Evolutionary conservation across 35 echinoderm and acorn worm genomes (phyloP), one percentile per base, ranked within the genome.

Genomic region (Chiridota heheva): DNA sequence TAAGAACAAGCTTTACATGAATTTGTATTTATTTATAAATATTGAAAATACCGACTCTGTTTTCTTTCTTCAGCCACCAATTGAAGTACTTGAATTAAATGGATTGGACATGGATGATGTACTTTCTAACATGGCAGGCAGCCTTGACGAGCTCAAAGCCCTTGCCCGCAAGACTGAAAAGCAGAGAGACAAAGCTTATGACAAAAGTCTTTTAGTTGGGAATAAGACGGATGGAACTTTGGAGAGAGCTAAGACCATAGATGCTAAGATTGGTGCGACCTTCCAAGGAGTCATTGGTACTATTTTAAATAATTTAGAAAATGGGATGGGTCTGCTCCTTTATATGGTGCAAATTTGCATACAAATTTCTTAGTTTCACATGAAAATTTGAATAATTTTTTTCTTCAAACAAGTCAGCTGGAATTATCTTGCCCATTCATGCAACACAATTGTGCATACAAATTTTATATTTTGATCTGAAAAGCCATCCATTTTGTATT

Each of bases 181-280:
- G 42, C 76, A 55, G 77, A 44, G 13, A 46, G 2, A 47, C 28
- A 51, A 30, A 32, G 28, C 63, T 20, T 31, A 41, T 29, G 64
- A 78, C 39, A 77, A 77, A 38, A 77, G 47, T n/a, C 28, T 58
- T 0, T 24, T 36, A 28, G 3, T 65, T 59, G 43, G 16, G 17
- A 34, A 58, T 2, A 58, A 59, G 6, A 37, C 86, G 0, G 63
- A 30, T 53, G 67, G 30, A 0, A 88, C 86, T 13, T 41, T 58
- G 16, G 58, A 53, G 46, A 69, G 45, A 36, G 86, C 86, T 15
- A 40, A 60, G 25, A 67, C 80, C 7, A 58, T 88, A 2, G 63
- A 62, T 63, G 63, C 39, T 22, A 70, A 81, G 57, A 71, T 88
- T 29, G 36, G 47, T 27, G 64, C 5, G 7, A 47, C 67, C 5